Conservation (phyloP, 2,113 vertebrate species). For the Pseudopodoces humilis region DNA sequence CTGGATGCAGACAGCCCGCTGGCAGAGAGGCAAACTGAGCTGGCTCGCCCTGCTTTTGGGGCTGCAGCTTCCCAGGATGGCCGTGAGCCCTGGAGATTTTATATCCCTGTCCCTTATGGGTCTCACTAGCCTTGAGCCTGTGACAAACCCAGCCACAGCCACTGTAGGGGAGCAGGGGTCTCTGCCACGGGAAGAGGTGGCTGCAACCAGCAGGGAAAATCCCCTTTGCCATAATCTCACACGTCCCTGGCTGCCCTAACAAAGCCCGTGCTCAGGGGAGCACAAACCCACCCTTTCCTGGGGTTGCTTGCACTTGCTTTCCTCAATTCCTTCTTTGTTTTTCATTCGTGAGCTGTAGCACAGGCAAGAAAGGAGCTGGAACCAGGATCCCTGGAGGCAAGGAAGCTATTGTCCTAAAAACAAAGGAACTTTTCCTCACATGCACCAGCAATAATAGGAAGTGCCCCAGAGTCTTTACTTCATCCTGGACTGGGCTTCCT, state of each 20-base stretch:
- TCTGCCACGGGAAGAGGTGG: background rate
- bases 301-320: background rate
- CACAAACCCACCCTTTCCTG: background rate
- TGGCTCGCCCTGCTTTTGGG: background rate
- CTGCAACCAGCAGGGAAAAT: background rate
- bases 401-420: slow-evolving; percentile 29
- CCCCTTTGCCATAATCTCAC: background rate
- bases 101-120: too few species aligned
- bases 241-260: background rate
- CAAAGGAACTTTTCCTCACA: slow-evolving; percentile 29
- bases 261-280: background rate
- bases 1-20: background rate
- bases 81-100: background rate
- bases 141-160: background rate
- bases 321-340: background rate
- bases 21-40: background rate
- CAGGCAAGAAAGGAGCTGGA: background rate
- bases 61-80: background rate
- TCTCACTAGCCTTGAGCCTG: background rate
- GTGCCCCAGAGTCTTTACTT: background rate
- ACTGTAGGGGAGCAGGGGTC: rapidly evolving
- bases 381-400: background rate
- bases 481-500: slow-evolving; percentile 2
- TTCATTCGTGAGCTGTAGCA: background rate
- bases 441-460: background rate